A percentile compares a stretch with the other conserved stretches of the same genome.
These are phyloP conservation scores for Cliona cf. orientalis DNA, from an alignment of 37 sponge, comb jelly and placozoan species.

Conservation along the genomic window DNA sequence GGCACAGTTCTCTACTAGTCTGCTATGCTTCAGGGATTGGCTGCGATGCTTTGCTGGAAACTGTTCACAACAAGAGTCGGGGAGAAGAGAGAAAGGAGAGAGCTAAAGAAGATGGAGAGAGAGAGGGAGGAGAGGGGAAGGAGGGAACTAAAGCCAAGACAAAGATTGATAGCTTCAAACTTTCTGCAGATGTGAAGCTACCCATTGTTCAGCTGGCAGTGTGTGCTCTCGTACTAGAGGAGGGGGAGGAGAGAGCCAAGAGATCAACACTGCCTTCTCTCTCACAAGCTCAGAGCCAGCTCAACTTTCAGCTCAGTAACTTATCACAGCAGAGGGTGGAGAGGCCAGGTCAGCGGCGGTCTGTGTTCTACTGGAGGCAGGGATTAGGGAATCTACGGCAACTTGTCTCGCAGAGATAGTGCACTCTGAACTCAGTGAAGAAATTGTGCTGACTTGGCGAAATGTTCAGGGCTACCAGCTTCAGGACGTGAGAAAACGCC, in stretches of 20 bases:
- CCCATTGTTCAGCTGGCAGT: conserved; percentile 18
- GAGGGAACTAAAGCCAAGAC: neutral
- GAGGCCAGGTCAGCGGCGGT: too few species aligned
- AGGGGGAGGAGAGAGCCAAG: neutral
- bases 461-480: neutral
- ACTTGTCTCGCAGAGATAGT: conserved; percentile 22
- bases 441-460: conserved; percentile 29
- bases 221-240: conserved; percentile 19
- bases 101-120: neutral
- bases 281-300: conserved; percentile 14
- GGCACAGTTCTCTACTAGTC: conserved; percentile 31
- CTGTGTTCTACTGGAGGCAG: conserved; percentile 36
- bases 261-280: conserved; percentile 8
- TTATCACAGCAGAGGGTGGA: neutral
- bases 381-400: neutral
- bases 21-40: conserved; percentile 3
- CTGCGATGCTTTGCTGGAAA: conserved; percentile 11
- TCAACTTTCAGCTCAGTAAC: conserved; percentile 14
- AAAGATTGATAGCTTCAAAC: neutral
- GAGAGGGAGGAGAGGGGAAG: too few species aligned
- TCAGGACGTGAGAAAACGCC: neutral
- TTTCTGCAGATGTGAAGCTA: conserved; percentile 1
- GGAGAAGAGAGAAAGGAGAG: neutral
- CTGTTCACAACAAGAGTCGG: neutral
- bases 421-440: conserved; percentile 6